Conservation (phyloP, 2,113 vertebrate genomes). For the Sorex fumeus region DNA sequence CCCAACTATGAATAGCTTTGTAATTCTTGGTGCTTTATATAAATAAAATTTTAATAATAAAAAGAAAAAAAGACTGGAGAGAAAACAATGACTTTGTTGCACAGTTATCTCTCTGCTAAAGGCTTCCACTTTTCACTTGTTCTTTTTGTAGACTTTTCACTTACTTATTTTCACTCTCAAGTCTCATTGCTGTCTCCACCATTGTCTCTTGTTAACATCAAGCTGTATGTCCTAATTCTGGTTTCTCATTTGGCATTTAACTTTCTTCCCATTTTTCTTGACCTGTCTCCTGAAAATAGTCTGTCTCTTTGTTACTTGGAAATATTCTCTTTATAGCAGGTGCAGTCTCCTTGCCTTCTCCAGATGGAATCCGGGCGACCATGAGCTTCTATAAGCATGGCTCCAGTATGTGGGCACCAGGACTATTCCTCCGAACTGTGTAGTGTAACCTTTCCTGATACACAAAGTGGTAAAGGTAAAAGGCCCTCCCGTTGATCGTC, state of each 20-base stretch:
- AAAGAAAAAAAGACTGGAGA: not conserved
- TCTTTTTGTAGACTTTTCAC: not conserved
- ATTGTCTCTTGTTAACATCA: not conserved
- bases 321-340: no score
- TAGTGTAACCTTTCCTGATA: no score
- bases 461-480: no score
- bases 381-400: no score
- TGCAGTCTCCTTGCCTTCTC: no score
- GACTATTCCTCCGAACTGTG: no score
- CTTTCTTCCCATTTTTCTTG: not conserved
- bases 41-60: no score
- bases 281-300: not conserved
- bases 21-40: no score
- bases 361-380: no score
- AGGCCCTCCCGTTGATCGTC: no score
- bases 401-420: no score
- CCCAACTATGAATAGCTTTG: no score
- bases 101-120: not conserved
- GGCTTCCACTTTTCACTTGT: not conserved
- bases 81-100: not conserved
- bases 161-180: not conserved
- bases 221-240: not conserved
- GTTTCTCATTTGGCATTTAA: slow-evolving; percentile 2
- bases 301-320: not conserved
- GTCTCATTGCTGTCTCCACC: not conserved